A percentile compares a stretch with the other conserved stretches of the same genome.
Evolutionary conservation across 2,797 vertebrate species (phyloP).

Genomic region (Poecile montanus): DNA sequence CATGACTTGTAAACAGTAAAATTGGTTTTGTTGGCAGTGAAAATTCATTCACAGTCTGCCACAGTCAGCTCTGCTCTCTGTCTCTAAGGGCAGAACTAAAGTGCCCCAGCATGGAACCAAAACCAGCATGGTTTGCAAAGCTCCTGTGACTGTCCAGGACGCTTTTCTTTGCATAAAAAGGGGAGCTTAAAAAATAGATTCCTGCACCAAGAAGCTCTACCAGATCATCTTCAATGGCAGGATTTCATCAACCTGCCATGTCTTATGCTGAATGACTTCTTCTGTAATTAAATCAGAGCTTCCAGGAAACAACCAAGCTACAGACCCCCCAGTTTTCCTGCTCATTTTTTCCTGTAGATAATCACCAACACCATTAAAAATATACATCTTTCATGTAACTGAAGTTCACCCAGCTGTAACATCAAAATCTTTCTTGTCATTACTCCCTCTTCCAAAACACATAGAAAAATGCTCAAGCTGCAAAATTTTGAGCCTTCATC

Average conservation of each 20-base stretch:
- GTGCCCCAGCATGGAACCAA: neutral
- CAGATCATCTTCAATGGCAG: neutral
- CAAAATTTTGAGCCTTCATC: neutral
- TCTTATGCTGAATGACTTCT: neutral
- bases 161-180: neutral
- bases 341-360: neutral
- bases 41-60: neutral
- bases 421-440: neutral
- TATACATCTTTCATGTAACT: neutral
- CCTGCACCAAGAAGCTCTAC: neutral
- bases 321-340: neutral
- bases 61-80: neutral
- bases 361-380: neutral
- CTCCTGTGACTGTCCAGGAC: neutral
- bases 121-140: neutral
- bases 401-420: neutral
- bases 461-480: neutral
- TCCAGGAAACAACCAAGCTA: neutral
- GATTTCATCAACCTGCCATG: neutral
- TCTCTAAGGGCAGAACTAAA: neutral
- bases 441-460: neutral
- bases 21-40: neutral
- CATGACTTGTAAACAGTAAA: neutral
- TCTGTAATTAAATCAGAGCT: neutral
- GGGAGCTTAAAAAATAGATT: neutral